Conservation (phyloP, 2,888 invertebrate species). For the Sisyra nigra region DNA sequence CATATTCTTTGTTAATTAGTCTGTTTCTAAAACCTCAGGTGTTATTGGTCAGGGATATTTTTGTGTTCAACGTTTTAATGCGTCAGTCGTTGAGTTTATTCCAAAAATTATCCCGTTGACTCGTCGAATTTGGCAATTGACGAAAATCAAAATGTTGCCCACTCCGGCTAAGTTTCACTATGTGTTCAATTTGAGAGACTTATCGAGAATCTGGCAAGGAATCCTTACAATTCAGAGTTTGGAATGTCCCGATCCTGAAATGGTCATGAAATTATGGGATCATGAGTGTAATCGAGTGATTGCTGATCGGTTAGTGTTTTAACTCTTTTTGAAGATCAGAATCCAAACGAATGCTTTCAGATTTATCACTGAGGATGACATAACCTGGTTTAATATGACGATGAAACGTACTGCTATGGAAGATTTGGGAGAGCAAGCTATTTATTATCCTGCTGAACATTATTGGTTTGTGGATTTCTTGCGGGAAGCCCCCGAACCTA, state of each 20-base stretch:
- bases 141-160: slow-evolving; percentile 75
- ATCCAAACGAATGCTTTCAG: slow-evolving; percentile 19
- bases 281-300: slow-evolving; percentile 79
- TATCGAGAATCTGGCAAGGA: slow-evolving; percentile 85
- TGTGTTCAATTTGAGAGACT: slow-evolving; percentile 75
- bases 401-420: slow-evolving; percentile 40
- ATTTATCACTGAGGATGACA: slow-evolving; percentile 42
- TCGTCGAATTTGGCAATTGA: slow-evolving; percentile 69
- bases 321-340: background rate
- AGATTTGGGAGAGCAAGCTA: slow-evolving; percentile 32
- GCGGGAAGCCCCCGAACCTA: slow-evolving; percentile 61
- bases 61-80: slow-evolving; percentile 49
- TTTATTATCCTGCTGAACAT: slow-evolving; percentile 30
- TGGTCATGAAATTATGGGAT: slow-evolving; percentile 59
- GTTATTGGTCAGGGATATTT: slow-evolving; percentile 74
- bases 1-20: no score
- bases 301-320: slow-evolving; percentile 47
- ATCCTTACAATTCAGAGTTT: slow-evolving; percentile 57
- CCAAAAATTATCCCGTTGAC: slow-evolving; percentile 62
- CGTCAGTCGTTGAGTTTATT: slow-evolving; percentile 50
- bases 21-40: no score
- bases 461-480: slow-evolving; percentile 69
- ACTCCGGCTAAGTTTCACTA: slow-evolving; percentile 89
- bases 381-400: slow-evolving; percentile 55
- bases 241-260: slow-evolving; percentile 41